Conservation (phyloP, 2,888 invertebrate species). For the Electrophaes corylata region DNA sequence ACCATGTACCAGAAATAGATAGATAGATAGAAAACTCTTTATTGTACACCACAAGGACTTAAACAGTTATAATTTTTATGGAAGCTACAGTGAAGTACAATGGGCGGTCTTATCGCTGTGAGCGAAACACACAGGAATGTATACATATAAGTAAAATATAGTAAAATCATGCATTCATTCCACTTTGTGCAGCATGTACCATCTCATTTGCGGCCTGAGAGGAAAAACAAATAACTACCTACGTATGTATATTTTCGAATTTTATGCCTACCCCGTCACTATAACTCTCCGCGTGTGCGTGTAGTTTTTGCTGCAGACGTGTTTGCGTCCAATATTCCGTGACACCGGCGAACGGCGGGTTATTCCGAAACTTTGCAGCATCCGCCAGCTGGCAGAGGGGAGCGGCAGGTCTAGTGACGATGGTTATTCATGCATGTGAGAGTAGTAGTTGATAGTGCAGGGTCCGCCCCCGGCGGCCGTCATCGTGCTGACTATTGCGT, state of each 20-base stretch:
- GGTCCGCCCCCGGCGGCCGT: slow-evolving; percentile 71
- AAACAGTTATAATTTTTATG: too few relatives aligned
- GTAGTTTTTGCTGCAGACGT: slow-evolving; percentile 66
- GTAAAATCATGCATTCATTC: slow-evolving; percentile 73
- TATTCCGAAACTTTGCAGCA: slow-evolving; percentile 23
- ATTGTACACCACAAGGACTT: too few relatives aligned
- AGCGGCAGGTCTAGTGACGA: slow-evolving; percentile 46
- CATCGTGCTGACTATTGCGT: slow-evolving; percentile 79
- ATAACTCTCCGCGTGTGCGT: slow-evolving; percentile 46
- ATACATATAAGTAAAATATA: slow-evolving; percentile 57
- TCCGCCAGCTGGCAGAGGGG: slow-evolving; percentile 31
- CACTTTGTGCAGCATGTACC: slow-evolving; percentile 65
- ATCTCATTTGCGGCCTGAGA: slow-evolving; percentile 75
- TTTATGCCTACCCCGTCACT: slow-evolving; percentile 75
- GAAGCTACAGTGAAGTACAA: too few relatives aligned
- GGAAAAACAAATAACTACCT: slow-evolving; percentile 65
- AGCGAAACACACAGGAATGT: too few relatives aligned
- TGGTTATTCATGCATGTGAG: slow-evolving; percentile 57
- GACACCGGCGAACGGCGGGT: slow-evolving; percentile 52
- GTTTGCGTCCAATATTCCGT: slow-evolving; percentile 49
- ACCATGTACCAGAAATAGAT: too few relatives aligned
- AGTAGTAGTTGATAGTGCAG: slow-evolving; percentile 74
- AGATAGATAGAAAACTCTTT: too few relatives aligned
- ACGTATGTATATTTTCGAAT: slow-evolving; percentile 77
- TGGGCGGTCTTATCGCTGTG: too few relatives aligned